These are phyloP conservation scores for Eupsilia transversa DNA, from an alignment of 2,888 invertebrate genomes.

Conservation along the genomic window DNA sequence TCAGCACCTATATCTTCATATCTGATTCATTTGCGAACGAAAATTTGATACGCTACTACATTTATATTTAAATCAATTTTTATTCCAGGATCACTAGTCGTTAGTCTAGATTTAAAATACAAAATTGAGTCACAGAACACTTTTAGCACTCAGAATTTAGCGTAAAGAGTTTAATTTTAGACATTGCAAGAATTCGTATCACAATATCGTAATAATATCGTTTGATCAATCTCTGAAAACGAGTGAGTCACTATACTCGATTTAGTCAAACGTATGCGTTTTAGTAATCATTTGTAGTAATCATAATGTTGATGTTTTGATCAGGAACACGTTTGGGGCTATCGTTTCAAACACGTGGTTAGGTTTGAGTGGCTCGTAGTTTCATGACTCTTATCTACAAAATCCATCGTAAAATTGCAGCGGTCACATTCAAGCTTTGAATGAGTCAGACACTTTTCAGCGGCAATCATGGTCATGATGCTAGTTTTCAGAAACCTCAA, in stretches of 20 bases:
- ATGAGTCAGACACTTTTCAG: slow-evolving; percentile 23
- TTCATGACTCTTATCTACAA: slow-evolving; percentile 10
- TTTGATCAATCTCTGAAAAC: slow-evolving; percentile 40
- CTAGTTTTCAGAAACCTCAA: slow-evolving; percentile 20
- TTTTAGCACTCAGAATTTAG: slow-evolving; percentile 38
- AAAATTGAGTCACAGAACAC: slow-evolving; percentile 52
- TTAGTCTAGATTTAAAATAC: slow-evolving; percentile 53
- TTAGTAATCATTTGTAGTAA: slow-evolving; percentile 29
- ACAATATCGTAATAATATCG: slow-evolving; percentile 47
- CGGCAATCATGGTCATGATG: background rate
- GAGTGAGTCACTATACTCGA: slow-evolving; percentile 46
- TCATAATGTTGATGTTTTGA: slow-evolving; percentile 51
- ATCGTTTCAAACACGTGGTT: slow-evolving; percentile 37
- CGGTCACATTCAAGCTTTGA: background rate
- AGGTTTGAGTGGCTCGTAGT: background rate
- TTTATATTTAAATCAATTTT: slow-evolving; percentile 33
- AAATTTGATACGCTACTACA: slow-evolving; percentile 14
- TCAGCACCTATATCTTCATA: background rate
- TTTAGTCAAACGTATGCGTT: slow-evolving; percentile 23
- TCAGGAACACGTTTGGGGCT: slow-evolving; percentile 37
- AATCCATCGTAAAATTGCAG: background rate
- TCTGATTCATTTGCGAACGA: slow-evolving; percentile 24
- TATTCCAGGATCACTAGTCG: slow-evolving; percentile 42
- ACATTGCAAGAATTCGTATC: slow-evolving; percentile 44
- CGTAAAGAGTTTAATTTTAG: slow-evolving; percentile 57